These are phyloP conservation scores for Erebia palarica DNA, from an alignment of 2,888 invertebrate genomes.

Conservation along the genomic window DNA sequence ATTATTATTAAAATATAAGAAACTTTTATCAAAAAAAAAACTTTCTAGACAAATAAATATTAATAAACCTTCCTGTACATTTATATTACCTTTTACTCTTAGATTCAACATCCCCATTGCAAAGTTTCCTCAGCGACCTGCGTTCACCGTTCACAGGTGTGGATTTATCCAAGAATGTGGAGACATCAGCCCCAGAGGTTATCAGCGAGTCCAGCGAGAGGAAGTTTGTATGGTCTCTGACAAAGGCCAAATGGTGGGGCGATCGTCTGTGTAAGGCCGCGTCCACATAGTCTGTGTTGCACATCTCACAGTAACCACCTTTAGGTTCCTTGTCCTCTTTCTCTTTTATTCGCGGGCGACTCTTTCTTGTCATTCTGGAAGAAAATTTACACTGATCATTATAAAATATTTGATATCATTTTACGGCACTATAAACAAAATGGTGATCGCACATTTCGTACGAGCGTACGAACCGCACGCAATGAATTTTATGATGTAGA, in stretches of 20 bases:
- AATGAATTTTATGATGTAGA: no score
- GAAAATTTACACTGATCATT: not conserved
- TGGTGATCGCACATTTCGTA: no score
- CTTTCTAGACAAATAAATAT: no score
- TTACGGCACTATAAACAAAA: no score
- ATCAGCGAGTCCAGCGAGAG: slow-evolving; percentile 88
- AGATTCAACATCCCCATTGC: slow-evolving; percentile 64
- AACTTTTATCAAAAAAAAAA: no score
- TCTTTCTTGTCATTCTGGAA: slow-evolving; percentile 82
- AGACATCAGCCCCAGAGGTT: slow-evolving; percentile 84
- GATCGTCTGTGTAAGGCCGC: slow-evolving; percentile 87
- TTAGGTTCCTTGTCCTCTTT: slow-evolving; percentile 68
- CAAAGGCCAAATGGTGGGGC: slow-evolving; percentile 88
- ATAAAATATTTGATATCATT: no score
- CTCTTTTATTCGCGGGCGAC: slow-evolving; percentile 72
- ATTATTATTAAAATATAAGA: no score
- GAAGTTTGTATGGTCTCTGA: slow-evolving; percentile 88
- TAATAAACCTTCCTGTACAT: not conserved
- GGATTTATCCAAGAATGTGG: slow-evolving; percentile 85
- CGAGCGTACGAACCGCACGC: no score
- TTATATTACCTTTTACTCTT: slow-evolving; percentile 50
- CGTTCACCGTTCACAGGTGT: slow-evolving; percentile 70
- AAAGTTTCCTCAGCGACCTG: slow-evolving; percentile 64
- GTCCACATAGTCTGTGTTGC: slow-evolving; percentile 88
- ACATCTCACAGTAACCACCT: slow-evolving; percentile 91